Conservation (phyloP, 2,888 invertebrate genomes). For the Eulithis prunata region DNA sequence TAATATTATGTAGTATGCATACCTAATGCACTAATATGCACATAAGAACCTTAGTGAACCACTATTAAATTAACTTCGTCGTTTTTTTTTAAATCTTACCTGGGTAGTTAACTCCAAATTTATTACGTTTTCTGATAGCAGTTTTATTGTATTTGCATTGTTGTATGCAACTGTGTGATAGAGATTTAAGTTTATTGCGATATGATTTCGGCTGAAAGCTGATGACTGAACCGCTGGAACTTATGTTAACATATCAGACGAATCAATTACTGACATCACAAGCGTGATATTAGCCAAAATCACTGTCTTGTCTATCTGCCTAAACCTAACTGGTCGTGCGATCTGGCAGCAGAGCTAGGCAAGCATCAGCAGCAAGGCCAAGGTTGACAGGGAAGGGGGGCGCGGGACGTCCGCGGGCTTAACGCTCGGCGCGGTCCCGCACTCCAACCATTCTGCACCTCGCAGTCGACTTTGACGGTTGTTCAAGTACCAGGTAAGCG, state of each 20-base stretch:
- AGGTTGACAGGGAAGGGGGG: constrained; percentile 79
- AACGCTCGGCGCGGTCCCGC: constrained; percentile 80
- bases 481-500: constrained; percentile 83
- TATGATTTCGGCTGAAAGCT: too few relatives aligned
- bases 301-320: constrained; percentile 37
- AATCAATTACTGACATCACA: constrained; percentile 1
- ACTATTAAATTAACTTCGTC: too few relatives aligned
- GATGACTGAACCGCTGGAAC: too few relatives aligned
- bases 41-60: too few relatives aligned
- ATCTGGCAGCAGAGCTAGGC: constrained; percentile 60
- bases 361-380: constrained; percentile 77
- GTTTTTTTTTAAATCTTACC: too few relatives aligned
- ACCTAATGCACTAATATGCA: too few relatives aligned
- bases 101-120: too few relatives aligned
- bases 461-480: constrained; percentile 84
- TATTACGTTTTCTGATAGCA: too few relatives aligned
- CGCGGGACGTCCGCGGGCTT: constrained; percentile 76
- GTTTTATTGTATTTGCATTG: too few relatives aligned
- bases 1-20: too few relatives aligned
- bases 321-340: constrained; percentile 50
- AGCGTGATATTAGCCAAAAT: constrained; percentile 48
- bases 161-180: too few relatives aligned
- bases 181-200: too few relatives aligned
- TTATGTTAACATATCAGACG: background rate
- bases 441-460: constrained; percentile 81